Evolutionary conservation across 2,113 vertebrate genomes (phyloP), one percentile per base, ranked within the genome.

Genomic region (Hypomesus transpacificus): DNA sequence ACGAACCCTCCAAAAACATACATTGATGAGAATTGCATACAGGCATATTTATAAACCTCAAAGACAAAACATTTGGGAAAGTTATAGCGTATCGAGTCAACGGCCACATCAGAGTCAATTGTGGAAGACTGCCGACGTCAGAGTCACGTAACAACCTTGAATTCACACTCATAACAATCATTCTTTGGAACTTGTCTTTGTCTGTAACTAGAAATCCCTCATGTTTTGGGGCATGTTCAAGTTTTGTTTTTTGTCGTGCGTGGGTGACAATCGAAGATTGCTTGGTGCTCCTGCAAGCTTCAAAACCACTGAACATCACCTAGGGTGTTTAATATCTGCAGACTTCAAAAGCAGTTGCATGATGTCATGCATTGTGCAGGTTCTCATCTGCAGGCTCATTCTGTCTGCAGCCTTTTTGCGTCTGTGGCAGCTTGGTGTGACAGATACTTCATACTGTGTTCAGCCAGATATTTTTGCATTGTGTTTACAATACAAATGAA

Each of bases 241-340:
- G 59, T 62, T 57, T 14, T 50, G n/a, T 16, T 71, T 78, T 68
- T 75, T 14, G 22, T 59, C 69, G 70, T 79, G 72, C 71, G 80
- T 70, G 77, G 71, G 80, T 65, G 51, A 68, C 18, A 58, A 76
- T 46, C 71, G 67, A 71, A 64, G 54, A 17, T 60, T 0, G 62
- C 68, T 75, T 70, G 17, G 6, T 26, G 8, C 31, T 31, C 39
- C 26, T 63, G 62, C 34, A 21, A 60, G 75, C 75, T 69, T 26
- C 52, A 13, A 73, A 79, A 85, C 75, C 81, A 81, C 73, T 65
- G 24, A 66, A 52, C 80, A 21, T 70, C 53, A 62, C 22, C 17
- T 18, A 8, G 17, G 14, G 26, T 16, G 14, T 31, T 69, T 57
- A 80, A 80, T 21, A 65, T 64, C 54, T 74, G 60, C 26, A 34